Conservation (phyloP, 92 coral and sea anemone species). For the Porites cylindrica region DNA sequence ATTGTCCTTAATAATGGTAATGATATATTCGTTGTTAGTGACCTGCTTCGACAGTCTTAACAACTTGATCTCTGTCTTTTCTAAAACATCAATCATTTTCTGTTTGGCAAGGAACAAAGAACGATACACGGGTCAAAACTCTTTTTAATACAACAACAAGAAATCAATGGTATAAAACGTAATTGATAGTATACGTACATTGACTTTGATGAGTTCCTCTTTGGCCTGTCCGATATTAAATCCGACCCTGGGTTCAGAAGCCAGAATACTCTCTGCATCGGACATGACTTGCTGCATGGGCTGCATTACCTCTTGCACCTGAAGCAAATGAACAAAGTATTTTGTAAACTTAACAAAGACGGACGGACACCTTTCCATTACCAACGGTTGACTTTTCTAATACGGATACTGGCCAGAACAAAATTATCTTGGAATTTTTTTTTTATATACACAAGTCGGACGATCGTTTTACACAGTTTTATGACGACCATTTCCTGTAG, state of each 20-base stretch:
- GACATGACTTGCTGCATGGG: conserved; percentile 93
- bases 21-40: conserved; percentile 90
- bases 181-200: conserved; percentile 53
- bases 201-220: conserved; percentile 84
- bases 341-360: too few relatives aligned
- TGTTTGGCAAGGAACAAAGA: conserved; percentile 27
- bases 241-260: conserved; percentile 83
- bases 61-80: conserved; percentile 86
- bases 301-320: conserved; percentile 83
- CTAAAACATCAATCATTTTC: conserved; percentile 89
- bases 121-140: background rate
- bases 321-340: background rate
- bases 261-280: conserved; percentile 83
- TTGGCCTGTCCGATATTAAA: conserved; percentile 83
- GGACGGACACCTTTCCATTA: too few relatives aligned
- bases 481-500: too few relatives aligned
- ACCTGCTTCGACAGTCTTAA: conserved; percentile 88
- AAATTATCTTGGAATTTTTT: too few relatives aligned
- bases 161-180: background rate
- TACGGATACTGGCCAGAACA: too few relatives aligned
- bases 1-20: conserved; percentile 90
- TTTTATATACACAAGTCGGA: too few relatives aligned
- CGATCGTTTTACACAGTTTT: too few relatives aligned
- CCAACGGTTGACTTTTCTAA: too few relatives aligned
- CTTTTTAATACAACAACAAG: background rate